Percentiles rank a stretch among this genome's conserved stretches.
Evolutionary conservation across 2,888 invertebrate genomes (phyloP).

Genomic region (Caenorhabditis sulstoni): DNA sequence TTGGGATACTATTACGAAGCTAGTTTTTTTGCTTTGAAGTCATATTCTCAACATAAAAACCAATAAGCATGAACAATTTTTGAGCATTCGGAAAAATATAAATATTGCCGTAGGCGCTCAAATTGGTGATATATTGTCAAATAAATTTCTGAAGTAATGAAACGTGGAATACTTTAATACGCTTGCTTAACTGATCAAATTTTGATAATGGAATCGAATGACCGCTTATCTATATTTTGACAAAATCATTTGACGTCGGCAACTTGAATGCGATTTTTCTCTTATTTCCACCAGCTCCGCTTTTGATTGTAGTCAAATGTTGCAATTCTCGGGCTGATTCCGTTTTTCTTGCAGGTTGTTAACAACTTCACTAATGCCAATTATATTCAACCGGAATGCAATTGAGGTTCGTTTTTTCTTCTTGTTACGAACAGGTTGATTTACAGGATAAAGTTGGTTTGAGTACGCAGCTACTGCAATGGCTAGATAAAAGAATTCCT

Average conservation of each 20-base stretch:
- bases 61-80: too few species aligned
- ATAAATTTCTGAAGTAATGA: conserved; percentile 5
- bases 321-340: conserved; percentile 15
- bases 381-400: conserved; percentile 37
- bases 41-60: too few species aligned
- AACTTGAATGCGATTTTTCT: conserved; percentile 22
- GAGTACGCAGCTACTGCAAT: conserved; percentile 55
- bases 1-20: too few species aligned
- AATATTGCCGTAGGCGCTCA: too few species aligned
- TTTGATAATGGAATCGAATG: conserved; percentile 52
- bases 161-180: conserved; percentile 50
- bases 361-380: conserved; percentile 47
- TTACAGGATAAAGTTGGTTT: conserved; percentile 47
- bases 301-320: conserved; percentile 12
- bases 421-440: too few species aligned
- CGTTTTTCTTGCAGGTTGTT: conserved; percentile 3
- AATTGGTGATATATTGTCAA: neutral
- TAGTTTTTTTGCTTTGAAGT: too few species aligned
- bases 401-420: conserved; percentile 53
- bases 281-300: conserved; percentile 11
- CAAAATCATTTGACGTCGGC: conserved; percentile 46
- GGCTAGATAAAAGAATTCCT: conserved; percentile 62
- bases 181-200: conserved; percentile 26
- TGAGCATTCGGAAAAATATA: too few species aligned
- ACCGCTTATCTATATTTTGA: conserved; percentile 53